Evolutionary conservation across 2,888 invertebrate species (phyloP), one percentile per base, ranked within the genome.

Genomic region (Hirtodrosophila duncani): DNA sequence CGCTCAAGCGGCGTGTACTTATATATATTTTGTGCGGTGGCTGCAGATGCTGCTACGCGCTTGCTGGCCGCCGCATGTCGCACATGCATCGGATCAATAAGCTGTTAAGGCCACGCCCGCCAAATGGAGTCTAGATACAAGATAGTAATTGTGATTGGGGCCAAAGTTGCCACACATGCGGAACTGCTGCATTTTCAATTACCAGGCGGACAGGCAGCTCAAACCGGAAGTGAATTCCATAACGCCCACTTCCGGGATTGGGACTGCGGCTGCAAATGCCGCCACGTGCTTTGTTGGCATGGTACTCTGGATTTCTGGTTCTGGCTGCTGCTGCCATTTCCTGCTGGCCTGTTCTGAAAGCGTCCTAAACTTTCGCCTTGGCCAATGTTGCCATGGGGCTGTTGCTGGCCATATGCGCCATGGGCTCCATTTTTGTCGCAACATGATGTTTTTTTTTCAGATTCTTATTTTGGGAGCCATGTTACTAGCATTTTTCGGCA

Each of bases 141-240:
- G 13, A 18, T 27, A 34, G 43, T 42, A 36, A 46, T 30, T 52
- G 33, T 38, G 37, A 34, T 38, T 23, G 7, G 14, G 31, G 34
- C 9, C 33, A 43, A 36, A 27, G 34, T 30, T 75, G 62, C 55
- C 71, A 66, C 69, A 71, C 67, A 67, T 84, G 83, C 84, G 84
- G 84, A 84, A 84, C 84, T 84, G 72, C 63, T 71, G 67, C 71
- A 83, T 84, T 83, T 82, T 67, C 75, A 67, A 53, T 63, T 66
- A 83, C 66, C 82, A 80, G 84, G 84, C 77, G 48, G 38, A 20
- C 84, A 84, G 72, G 48, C 37, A 1, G 8, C 3, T 3, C 37
- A 65, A 62, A 82, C 72, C 84, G 84, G 84, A 84, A 84, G 83
- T 84, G 50, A 67, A 68, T 68, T 53, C 48, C 63, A 58, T n/a